Percentiles rank a stretch among this genome's conserved stretches.
Evolutionary conservation across 2,797 vertebrate genomes (phyloP).

Genomic region (Pantherophis alleghaniensis): DNA sequence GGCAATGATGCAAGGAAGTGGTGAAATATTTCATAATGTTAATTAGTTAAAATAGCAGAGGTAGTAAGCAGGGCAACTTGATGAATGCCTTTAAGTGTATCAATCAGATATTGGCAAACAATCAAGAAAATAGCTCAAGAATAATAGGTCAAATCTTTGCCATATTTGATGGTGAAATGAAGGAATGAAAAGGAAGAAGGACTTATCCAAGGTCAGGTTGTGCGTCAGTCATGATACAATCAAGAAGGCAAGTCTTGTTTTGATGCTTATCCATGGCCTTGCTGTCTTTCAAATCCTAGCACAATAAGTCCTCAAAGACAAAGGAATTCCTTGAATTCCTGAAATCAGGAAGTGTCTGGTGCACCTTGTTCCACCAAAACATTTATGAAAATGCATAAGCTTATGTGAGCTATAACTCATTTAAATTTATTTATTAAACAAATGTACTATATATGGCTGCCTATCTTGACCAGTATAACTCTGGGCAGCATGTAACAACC

Average conservation of each 20-base stretch:
- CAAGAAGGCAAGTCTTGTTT: neutral
- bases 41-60: rapidly evolving
- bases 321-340: neutral
- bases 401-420: neutral
- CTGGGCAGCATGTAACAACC: neutral
- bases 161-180: neutral
- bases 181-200: neutral
- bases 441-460: neutral
- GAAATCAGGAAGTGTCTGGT: neutral
- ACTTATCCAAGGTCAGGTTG: rapidly evolving
- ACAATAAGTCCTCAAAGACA: neutral
- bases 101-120: neutral
- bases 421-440: neutral
- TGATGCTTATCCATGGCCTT: neutral
- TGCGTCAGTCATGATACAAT: neutral
- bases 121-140: neutral
- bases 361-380: neutral
- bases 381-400: neutral
- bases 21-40: neutral
- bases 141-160: neutral
- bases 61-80: rapidly evolving
- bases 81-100: neutral
- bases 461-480: neutral
- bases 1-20: neutral
- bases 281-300: neutral